phyloP scores from a whole-genome alignment of 92 coral and sea anemone genomes.

The Phenganax marumi region DNA sequence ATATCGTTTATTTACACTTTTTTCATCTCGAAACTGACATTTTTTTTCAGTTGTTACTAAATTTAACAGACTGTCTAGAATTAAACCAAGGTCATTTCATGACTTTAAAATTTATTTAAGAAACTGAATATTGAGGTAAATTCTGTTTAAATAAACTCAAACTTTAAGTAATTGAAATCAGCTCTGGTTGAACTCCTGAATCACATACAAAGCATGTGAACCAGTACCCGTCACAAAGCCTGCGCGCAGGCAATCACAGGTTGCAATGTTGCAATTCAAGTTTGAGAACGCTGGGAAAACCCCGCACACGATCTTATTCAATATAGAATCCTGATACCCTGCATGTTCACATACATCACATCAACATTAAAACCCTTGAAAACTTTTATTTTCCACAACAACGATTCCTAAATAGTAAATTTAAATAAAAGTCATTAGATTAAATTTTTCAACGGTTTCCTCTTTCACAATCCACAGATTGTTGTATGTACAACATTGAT shows the following conservation, averaged over 20 bases:
- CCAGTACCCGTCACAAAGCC: background rate
- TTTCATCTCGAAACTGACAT: no score
- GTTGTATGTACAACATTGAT: background rate
- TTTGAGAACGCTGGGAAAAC: conserved; percentile 16
- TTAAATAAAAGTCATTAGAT: background rate
- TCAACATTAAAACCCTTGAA: conserved; percentile 8
- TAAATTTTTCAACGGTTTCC: background rate
- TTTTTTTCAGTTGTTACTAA: no score
- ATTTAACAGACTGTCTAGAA: no score
- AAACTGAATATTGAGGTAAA: no score
- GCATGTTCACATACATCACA: background rate
- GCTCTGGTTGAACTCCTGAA: no score
- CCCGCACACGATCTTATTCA: conserved; percentile 12
- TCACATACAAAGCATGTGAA: no score
- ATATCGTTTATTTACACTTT: no score
- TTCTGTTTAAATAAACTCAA: no score
- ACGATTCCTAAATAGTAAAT: conserved; percentile 21
- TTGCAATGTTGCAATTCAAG: background rate
- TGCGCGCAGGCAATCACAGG: conserved; percentile 10
- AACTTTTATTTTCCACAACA: conserved; percentile 23
- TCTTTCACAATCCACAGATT: background rate
- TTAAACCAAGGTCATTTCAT: no score
- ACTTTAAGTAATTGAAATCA: no score
- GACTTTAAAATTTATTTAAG: no score
- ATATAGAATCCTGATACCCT: conserved; percentile 21